These are phyloP conservation scores for Anguilla marmorata DNA, from an alignment of 2,797 vertebrate genomes.

Conservation along the genomic window DNA sequence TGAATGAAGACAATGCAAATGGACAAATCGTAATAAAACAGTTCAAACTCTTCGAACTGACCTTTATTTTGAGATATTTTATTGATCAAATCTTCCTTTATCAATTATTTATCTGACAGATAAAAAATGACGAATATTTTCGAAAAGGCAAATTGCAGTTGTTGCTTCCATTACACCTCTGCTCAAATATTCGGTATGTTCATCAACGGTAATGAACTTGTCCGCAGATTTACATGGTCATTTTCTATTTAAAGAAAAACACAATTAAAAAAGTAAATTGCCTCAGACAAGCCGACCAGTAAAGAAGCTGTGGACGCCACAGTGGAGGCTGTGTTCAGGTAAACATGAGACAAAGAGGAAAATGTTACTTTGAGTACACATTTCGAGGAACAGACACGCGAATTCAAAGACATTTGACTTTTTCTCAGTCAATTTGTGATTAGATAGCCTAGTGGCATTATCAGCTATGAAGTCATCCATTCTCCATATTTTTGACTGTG, in stretches of 20 bases:
- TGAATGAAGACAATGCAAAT: neutral
- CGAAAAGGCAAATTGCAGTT: neutral
- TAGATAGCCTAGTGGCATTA: neutral
- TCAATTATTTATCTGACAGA: constrained; percentile 2
- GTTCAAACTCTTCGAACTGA: neutral
- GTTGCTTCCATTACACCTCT: neutral
- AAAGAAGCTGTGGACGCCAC: neutral
- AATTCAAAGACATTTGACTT: neutral
- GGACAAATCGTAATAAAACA: neutral
- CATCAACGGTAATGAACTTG: neutral
- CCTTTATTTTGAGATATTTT: neutral
- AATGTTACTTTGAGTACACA: neutral
- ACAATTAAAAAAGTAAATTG: neutral
- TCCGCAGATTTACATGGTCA: neutral
- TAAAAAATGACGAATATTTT: constrained; percentile 2
- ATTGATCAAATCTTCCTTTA: neutral
- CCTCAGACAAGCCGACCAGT: neutral
- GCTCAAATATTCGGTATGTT: neutral
- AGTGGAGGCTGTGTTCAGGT: neutral
- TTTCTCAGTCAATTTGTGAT: no score
- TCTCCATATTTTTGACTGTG: neutral
- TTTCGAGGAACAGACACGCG: neutral
- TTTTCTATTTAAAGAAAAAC: neutral
- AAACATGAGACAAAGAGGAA: neutral
- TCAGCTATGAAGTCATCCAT: neutral